A percentile compares a stretch with the other conserved stretches of the same genome.
phyloP scores from a whole-genome alignment of 2,797 vertebrate species.

The Bufotes viridis region DNA sequence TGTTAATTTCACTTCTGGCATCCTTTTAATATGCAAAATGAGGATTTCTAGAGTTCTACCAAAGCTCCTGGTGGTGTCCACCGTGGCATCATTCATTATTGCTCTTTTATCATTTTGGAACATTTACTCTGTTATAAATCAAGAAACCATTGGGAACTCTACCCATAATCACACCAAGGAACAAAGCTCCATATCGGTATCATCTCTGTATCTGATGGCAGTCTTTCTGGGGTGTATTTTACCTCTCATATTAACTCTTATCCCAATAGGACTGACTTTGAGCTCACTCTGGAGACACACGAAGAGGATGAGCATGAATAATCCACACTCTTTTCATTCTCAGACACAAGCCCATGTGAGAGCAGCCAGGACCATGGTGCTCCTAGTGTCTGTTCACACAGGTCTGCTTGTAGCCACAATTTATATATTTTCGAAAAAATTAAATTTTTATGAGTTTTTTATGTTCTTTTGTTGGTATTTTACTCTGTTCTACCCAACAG shows the following conservation, averaged over 20 bases:
- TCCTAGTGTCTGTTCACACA: neutral
- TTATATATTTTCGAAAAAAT: neutral
- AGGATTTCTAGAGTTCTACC: neutral
- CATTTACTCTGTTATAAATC: neutral
- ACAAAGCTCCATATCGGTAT: neutral
- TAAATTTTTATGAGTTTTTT: neutral
- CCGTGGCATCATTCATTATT: neutral
- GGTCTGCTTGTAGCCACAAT: neutral
- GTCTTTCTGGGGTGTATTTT: neutral
- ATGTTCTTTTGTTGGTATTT: conserved; percentile 24
- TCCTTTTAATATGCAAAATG: neutral
- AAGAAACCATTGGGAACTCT: neutral
- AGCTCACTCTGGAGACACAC: conserved; percentile 38
- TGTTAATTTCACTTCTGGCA: neutral
- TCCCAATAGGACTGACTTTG: conserved; percentile 27
- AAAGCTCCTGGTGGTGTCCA: neutral
- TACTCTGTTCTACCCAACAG: neutral
- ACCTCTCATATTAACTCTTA: neutral
- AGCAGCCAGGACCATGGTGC: conserved; percentile 23
- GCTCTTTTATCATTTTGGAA: neutral
- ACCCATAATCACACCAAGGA: neutral
- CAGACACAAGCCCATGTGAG: neutral
- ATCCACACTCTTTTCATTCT: neutral
- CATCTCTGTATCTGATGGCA: neutral
- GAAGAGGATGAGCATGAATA: conserved; percentile 3